Percentiles rank a stretch among this genome's conserved stretches.
Evolutionary conservation across 2,797 vertebrate genomes (phyloP).

Genomic region (Neosilurus mollespiculum): DNA sequence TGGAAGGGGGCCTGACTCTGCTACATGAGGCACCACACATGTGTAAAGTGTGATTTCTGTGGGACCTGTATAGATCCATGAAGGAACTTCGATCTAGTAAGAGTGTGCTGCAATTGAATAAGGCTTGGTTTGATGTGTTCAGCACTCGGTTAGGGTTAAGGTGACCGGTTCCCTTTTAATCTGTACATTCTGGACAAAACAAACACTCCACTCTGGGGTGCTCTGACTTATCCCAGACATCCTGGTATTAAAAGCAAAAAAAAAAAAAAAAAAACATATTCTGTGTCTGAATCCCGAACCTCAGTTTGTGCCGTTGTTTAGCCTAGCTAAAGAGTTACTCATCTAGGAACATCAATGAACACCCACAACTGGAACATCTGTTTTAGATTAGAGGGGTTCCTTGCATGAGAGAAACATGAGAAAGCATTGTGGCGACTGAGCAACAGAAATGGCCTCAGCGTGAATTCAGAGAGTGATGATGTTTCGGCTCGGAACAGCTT

Average conservation of each 20-base stretch:
- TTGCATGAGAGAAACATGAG: not conserved
- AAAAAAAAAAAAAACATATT: not conserved
- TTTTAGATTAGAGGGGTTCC: slow-evolving; percentile 32
- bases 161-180: too few species aligned
- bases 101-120: too few species aligned
- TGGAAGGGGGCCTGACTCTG: too few species aligned
- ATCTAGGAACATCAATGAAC: not conserved
- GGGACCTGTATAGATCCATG: too few species aligned
- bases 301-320: not conserved
- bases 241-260: too few species aligned
- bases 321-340: not conserved
- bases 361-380: slow-evolving; percentile 5
- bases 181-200: not conserved
- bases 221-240: not conserved
- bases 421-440: not conserved
- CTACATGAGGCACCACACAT: too few species aligned
- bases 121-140: too few species aligned
- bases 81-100: too few species aligned
- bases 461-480: slow-evolving; percentile 13
- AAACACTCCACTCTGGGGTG: not conserved
- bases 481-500: slow-evolving; percentile 1
- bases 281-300: not conserved
- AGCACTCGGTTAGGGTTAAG: too few species aligned
- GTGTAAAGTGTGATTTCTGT: too few species aligned
- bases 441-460: not conserved